A percentile compares a stretch with the other conserved stretches of the same genome.
Conservation (phyloP, 2,113 vertebrate species). For the Vireo altiloquus region DNA sequence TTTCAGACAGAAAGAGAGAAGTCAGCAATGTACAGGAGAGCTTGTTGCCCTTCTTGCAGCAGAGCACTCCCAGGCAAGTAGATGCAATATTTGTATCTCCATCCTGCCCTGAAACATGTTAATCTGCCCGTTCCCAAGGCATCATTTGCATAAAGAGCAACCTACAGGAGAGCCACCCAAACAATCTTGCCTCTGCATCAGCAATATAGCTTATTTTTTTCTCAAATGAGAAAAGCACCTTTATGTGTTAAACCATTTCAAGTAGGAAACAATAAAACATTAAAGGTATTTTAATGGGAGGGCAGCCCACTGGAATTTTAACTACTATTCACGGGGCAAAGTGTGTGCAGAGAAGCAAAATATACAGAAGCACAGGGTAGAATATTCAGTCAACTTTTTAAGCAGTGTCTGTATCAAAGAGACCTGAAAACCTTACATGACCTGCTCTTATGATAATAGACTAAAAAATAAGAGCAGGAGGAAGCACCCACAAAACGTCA, state of each 20-base stretch:
- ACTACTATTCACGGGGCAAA: neutral
- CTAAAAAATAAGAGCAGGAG: neutral
- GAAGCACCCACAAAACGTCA: neutral
- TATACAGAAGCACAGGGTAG: neutral
- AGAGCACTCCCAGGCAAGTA: conserved; percentile 1
- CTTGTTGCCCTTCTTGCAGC: neutral
- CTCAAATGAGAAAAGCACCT: neutral
- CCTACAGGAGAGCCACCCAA: neutral
- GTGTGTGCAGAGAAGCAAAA: neutral
- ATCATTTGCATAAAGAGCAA: conserved; percentile 46
- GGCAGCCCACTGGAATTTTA: conserved; percentile 16
- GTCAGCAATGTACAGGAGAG: neutral
- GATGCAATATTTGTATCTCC: neutral
- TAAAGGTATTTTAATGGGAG: conserved; percentile 29
- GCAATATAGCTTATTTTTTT: neutral
- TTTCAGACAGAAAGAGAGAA: neutral
- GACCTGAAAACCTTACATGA: neutral
- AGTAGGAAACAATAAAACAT: conserved; percentile 33
- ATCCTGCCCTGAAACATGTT: conserved; percentile 5
- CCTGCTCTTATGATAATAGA: neutral
- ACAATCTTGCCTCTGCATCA: neutral
- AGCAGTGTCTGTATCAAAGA: neutral
- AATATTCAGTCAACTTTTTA: neutral
- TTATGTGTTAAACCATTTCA: conserved; percentile 14
- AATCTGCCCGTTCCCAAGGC: conserved; percentile 22